phyloP scores from a whole-genome alignment of 2,797 vertebrate species.

The Oophaga sylvatica region DNA sequence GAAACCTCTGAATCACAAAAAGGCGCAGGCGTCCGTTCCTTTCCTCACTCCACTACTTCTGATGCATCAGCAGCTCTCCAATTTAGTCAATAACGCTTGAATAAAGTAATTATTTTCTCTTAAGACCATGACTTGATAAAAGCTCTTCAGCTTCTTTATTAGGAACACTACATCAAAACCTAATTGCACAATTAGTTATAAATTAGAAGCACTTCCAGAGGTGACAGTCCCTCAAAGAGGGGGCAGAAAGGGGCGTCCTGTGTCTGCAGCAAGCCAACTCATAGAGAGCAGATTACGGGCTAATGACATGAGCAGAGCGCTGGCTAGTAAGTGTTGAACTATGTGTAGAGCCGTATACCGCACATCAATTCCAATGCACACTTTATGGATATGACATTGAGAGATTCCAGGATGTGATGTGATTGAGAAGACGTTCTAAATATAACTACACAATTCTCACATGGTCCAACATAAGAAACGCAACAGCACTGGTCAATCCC shows the following conservation, averaged over 20 bases:
- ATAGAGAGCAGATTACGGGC: conserved; percentile 23
- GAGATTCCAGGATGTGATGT: conserved; percentile 5
- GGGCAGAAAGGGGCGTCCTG: conserved; percentile 47
- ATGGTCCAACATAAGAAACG: neutral
- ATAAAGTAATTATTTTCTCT: conserved; percentile 73
- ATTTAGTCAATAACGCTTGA: conserved; percentile 72
- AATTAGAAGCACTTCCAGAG: conserved; percentile 64
- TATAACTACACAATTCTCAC: neutral
- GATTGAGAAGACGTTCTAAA: conserved; percentile 7
- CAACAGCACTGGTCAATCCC: neutral
- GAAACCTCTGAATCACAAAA: conserved; percentile 6
- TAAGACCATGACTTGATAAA: conserved; percentile 74
- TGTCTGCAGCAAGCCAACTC: conserved; percentile 19
- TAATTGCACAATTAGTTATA: conserved; percentile 78
- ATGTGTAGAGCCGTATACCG: neutral
- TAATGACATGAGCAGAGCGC: conserved; percentile 5
- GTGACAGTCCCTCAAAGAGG: conserved; percentile 47
- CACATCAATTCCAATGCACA: conserved; percentile 1
- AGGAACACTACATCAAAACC: conserved; percentile 69
- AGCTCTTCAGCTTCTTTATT: conserved; percentile 75
- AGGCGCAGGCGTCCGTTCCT: neutral
- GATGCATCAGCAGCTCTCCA: conserved; percentile 64
- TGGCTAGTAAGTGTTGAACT: conserved; percentile 26
- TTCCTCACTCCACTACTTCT: conserved; percentile 54
- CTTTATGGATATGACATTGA: conserved; percentile 50